A percentile compares a stretch with the other conserved stretches of the same genome.
Evolutionary conservation across 2,113 vertebrate genomes (phyloP).

Genomic region (Heliornis fulica): DNA sequence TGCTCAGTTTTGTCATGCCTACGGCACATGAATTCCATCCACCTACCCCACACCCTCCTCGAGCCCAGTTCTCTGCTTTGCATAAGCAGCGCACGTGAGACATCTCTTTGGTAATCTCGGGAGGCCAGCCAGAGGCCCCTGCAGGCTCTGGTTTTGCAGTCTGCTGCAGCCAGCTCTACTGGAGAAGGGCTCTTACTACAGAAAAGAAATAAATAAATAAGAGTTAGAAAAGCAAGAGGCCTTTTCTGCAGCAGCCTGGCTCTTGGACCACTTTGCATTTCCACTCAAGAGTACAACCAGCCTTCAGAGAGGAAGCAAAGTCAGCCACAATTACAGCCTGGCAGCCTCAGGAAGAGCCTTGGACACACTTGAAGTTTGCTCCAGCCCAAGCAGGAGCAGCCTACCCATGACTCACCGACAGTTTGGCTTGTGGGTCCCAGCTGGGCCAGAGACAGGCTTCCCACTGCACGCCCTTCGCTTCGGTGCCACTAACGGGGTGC

Average conservation of each 20-base stretch:
- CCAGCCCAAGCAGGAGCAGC: neutral
- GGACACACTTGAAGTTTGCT: neutral
- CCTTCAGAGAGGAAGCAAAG: neutral
- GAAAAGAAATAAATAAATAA: neutral
- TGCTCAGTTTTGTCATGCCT: neutral
- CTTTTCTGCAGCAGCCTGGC: neutral
- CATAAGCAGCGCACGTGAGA: neutral
- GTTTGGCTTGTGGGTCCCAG: accelerated
- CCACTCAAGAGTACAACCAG: neutral
- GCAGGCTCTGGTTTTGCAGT: conserved; percentile 21
- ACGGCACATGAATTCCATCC: conserved; percentile 4
- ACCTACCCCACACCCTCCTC: neutral
- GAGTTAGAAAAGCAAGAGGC: neutral
- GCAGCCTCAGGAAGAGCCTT: neutral
- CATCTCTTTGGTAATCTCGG: neutral
- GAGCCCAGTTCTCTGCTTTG: accelerated
- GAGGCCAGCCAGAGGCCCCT: conserved; percentile 41
- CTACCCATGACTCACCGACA: neutral
- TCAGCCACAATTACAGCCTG: conserved; percentile 18
- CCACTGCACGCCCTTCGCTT: neutral
- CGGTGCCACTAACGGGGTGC: neutral
- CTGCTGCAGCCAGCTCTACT: neutral
- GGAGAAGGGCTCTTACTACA: neutral
- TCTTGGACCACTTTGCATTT: neutral
- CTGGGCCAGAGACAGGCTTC: neutral